Evolutionary conservation across 2,888 invertebrate species (phyloP).

Genomic region (Himalopsyche japonica): DNA sequence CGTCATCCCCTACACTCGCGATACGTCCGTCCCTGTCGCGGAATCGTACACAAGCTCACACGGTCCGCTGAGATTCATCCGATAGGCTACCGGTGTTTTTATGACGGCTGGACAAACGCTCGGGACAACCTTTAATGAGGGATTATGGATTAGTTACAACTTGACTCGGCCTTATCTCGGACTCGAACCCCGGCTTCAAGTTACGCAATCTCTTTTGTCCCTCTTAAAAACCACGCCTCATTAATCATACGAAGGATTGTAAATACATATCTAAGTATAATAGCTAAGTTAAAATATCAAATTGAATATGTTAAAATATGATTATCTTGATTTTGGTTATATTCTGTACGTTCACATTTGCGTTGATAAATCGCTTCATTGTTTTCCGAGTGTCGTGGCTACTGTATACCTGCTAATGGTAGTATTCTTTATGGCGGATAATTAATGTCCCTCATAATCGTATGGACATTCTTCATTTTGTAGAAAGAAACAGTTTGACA

Average conservation of each 20-base stretch:
- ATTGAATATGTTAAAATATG: slow-evolving; percentile 27
- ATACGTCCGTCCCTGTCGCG: slow-evolving; percentile 3
- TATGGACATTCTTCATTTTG: slow-evolving; percentile 37
- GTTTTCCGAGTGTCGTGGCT: slow-evolving; percentile 36
- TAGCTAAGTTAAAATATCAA: slow-evolving; percentile 24
- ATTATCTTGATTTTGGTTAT: slow-evolving; percentile 23
- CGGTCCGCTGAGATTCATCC: background rate
- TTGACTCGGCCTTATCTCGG: slow-evolving; percentile 1
- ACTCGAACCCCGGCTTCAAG: slow-evolving; percentile 1
- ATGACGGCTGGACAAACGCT: slow-evolving; percentile 20
- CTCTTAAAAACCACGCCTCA: slow-evolving; percentile 4
- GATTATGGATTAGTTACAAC: slow-evolving; percentile 28
- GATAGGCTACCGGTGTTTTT: slow-evolving; percentile 37
- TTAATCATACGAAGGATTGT: slow-evolving; percentile 11
- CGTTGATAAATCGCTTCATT: slow-evolving; percentile 40
- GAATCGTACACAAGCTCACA: slow-evolving; percentile 5
- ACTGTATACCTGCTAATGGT: slow-evolving; percentile 36
- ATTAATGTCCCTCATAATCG: slow-evolving; percentile 35
- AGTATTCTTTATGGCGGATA: slow-evolving; percentile 34
- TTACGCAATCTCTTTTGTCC: slow-evolving; percentile 4
- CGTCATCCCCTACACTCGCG: background rate
- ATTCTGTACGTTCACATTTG: slow-evolving; percentile 20
- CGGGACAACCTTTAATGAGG: slow-evolving; percentile 28
- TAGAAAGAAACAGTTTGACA: slow-evolving; percentile 34
- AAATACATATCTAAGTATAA: background rate